Evolutionary conservation across 2,113 vertebrate genomes (phyloP).

Genomic region (Tragulus kanchil): DNA sequence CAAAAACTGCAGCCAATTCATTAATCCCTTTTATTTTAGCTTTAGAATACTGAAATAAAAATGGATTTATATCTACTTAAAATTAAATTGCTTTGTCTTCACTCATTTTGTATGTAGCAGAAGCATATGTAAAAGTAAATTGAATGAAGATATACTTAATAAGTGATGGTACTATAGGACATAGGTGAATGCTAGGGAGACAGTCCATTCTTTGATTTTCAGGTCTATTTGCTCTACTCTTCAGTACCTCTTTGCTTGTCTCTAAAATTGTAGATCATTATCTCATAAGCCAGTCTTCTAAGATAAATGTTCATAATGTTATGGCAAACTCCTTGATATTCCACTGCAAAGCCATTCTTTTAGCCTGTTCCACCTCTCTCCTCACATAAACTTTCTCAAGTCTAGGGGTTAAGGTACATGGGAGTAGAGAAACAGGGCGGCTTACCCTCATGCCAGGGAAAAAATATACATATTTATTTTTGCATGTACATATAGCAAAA

Average conservation of each 20-base stretch:
- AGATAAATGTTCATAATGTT: slow-evolving; percentile 14
- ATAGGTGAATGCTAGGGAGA: neutral
- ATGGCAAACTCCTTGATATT: neutral
- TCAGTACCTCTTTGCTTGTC: slow-evolving; percentile 20
- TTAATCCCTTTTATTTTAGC: slow-evolving; percentile 32
- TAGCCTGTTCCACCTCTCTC: neutral
- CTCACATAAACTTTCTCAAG: neutral
- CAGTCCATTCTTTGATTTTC: neutral
- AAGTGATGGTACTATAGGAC: neutral
- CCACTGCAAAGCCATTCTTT: slow-evolving; percentile 3
- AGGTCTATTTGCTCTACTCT: slow-evolving; percentile 6
- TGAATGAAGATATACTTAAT: slow-evolving; percentile 31
- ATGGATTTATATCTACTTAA: slow-evolving; percentile 33
- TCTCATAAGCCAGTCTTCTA: slow-evolving; percentile 61
- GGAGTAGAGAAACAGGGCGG: neutral
- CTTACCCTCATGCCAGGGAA: neutral
- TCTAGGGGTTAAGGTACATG: neutral
- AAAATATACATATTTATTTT: neutral
- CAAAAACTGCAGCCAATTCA: neutral
- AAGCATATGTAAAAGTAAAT: slow-evolving; percentile 59
- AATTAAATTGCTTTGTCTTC: slow-evolving; percentile 60
- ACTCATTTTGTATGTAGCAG: neutral
- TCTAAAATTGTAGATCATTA: slow-evolving; percentile 56
- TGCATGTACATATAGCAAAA: neutral
- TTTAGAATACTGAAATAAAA: slow-evolving; percentile 68